phyloP scores from a whole-genome alignment of 1,140 invertebrate genomes.

The Magallana gigas region DNA sequence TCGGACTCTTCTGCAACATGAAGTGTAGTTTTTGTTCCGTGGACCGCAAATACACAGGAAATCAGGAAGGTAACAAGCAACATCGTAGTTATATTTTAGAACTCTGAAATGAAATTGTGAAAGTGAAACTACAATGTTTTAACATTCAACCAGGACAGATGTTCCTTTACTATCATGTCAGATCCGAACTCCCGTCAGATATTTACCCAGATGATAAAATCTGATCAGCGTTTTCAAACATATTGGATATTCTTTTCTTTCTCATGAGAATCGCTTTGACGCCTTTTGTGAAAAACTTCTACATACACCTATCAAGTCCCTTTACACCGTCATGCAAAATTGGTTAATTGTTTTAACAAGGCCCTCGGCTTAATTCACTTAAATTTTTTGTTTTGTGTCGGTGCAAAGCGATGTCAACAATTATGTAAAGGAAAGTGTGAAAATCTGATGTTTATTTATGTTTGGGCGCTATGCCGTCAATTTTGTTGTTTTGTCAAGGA shows the following conservation, averaged over 20 bases:
- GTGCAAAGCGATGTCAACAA: background rate
- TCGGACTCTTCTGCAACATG: constrained; percentile 1
- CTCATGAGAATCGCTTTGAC: constrained; percentile 23
- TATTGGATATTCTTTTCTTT: background rate
- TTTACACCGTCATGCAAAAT: background rate
- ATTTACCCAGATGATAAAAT: constrained; percentile 9
- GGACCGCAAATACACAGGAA: background rate
- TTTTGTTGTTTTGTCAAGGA: background rate
- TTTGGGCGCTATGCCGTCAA: background rate
- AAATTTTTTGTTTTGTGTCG: background rate
- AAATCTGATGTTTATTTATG: constrained; percentile 19
- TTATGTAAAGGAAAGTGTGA: constrained; percentile 29
- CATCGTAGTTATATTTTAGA: background rate
- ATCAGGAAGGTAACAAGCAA: background rate
- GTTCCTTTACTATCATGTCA: background rate
- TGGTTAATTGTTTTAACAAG: background rate
- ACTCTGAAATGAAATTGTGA: background rate
- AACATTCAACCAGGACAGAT: background rate
- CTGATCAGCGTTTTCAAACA: constrained; percentile 19
- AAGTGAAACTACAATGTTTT: background rate
- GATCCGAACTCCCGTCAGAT: background rate
- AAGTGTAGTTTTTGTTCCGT: background rate
- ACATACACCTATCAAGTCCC: background rate
- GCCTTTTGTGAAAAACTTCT: background rate
- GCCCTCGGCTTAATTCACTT: constrained; percentile 16